phyloP scores from a whole-genome alignment of 1,140 invertebrate genomes.

The Drosophila pectinifera region DNA sequence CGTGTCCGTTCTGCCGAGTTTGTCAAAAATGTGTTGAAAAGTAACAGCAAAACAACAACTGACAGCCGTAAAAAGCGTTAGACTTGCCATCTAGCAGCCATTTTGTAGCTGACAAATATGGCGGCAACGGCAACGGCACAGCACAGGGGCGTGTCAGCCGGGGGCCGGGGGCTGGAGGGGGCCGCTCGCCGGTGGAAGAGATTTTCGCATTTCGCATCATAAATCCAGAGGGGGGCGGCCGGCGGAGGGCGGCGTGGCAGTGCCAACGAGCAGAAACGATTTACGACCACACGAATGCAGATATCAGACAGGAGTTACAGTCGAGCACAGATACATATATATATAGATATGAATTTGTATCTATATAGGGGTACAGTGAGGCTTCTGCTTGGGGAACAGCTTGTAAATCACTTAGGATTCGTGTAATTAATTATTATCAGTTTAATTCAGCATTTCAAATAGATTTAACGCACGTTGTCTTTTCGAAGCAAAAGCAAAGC shows the following conservation, averaged over 20 bases:
- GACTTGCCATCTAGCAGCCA: constrained; percentile 49
- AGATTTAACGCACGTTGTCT: no score
- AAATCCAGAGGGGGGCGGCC: constrained; percentile 44
- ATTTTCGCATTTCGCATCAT: constrained; percentile 62
- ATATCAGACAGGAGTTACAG: constrained; percentile 27
- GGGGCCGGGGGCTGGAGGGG: constrained; percentile 1
- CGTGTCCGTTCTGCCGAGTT: constrained; percentile 51
- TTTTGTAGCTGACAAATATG: constrained; percentile 68
- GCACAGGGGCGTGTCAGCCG: background rate
- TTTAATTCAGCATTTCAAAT: no score
- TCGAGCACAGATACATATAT: background rate
- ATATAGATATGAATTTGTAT: background rate
- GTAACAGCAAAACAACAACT: constrained; percentile 53
- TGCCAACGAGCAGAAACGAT: constrained; percentile 33
- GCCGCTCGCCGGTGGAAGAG: constrained; percentile 17
- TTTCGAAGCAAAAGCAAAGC: no score
- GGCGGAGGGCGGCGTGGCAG: background rate
- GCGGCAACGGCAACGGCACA: constrained; percentile 1
- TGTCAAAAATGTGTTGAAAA: constrained; percentile 69
- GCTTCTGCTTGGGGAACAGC: no score
- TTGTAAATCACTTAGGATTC: no score
- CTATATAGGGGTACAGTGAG: constrained; percentile 1
- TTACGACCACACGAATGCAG: constrained; percentile 41
- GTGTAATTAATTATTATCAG: no score
- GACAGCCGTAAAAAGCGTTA: constrained; percentile 47